Evolutionary conservation across 2,113 vertebrate species (phyloP).

Genomic region (Ia io): DNA sequence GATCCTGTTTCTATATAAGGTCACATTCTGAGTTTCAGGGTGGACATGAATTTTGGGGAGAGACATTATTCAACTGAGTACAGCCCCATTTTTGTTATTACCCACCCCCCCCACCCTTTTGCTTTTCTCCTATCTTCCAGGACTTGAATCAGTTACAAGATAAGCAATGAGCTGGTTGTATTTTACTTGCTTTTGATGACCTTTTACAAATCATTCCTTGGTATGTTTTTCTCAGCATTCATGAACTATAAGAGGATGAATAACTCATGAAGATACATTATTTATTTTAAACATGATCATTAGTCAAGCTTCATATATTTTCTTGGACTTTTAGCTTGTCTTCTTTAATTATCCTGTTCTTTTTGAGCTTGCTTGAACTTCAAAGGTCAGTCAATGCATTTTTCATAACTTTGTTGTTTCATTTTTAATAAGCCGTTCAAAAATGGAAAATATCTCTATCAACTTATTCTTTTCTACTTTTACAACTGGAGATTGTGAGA

Average conservation of each 20-base stretch:
- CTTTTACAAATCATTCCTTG: constrained; percentile 15
- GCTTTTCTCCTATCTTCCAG: not conserved
- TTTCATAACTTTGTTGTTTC: constrained; percentile 41
- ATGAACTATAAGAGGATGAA: constrained; percentile 36
- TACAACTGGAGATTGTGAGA: not conserved
- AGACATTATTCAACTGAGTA: not conserved
- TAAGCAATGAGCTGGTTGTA: not conserved
- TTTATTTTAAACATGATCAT: constrained; percentile 43
- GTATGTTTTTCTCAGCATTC: constrained; percentile 46
- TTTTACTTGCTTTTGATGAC: constrained; percentile 22
- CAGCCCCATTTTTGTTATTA: not conserved
- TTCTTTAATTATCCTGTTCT: constrained; percentile 53
- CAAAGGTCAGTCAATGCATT: constrained; percentile 49
- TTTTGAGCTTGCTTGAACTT: constrained; percentile 18
- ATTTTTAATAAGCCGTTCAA: constrained; percentile 40
- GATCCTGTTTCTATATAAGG: not conserved
- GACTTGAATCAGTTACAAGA: constrained; percentile 24
- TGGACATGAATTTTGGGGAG: not conserved
- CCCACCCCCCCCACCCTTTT: not conserved
- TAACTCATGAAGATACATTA: constrained; percentile 11
- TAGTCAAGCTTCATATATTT: constrained; percentile 17
- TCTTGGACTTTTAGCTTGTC: constrained; percentile 26
- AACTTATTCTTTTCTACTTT: constrained; percentile 4
- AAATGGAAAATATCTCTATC: constrained; percentile 9
- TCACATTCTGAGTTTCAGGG: not conserved